These are phyloP conservation scores for Esox masquinongy DNA, from an alignment of 2,797 vertebrate genomes.

Conservation along the genomic window DNA sequence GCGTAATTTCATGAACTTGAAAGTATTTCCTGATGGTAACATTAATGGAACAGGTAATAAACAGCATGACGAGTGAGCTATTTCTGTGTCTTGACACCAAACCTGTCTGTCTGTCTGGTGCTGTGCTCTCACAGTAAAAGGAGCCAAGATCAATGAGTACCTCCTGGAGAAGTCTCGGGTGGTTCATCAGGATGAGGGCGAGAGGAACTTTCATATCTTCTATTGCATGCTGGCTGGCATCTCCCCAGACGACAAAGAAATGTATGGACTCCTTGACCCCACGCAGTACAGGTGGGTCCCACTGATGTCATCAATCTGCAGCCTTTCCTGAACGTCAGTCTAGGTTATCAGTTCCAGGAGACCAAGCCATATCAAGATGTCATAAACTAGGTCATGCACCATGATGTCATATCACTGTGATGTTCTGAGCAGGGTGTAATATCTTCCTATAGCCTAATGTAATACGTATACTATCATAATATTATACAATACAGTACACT, in stretches of 20 bases:
- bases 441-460: no score
- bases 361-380: no score
- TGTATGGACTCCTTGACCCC: constrained; percentile 76
- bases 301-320: background rate
- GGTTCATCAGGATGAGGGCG: constrained; percentile 73
- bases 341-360: no score
- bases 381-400: background rate
- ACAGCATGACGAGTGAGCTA: background rate
- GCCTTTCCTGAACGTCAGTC: background rate
- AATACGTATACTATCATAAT: no score
- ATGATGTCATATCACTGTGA: no score
- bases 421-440: no score
- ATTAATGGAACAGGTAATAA: background rate
- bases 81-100: background rate
- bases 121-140: constrained; percentile 62
- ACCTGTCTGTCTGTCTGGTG: constrained; percentile 16
- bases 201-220: constrained; percentile 81
- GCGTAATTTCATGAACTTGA: no score
- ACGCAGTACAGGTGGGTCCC: constrained; percentile 71
- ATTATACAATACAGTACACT: background rate
- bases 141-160: constrained; percentile 79
- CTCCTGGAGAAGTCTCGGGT: constrained; percentile 79
- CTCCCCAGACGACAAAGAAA: constrained; percentile 67
- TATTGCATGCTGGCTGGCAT: constrained; percentile 78
- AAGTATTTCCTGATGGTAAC: background rate